These are phyloP conservation scores for Catharus ustulatus DNA, from an alignment of 2,797 vertebrate genomes.

Conservation along the genomic window DNA sequence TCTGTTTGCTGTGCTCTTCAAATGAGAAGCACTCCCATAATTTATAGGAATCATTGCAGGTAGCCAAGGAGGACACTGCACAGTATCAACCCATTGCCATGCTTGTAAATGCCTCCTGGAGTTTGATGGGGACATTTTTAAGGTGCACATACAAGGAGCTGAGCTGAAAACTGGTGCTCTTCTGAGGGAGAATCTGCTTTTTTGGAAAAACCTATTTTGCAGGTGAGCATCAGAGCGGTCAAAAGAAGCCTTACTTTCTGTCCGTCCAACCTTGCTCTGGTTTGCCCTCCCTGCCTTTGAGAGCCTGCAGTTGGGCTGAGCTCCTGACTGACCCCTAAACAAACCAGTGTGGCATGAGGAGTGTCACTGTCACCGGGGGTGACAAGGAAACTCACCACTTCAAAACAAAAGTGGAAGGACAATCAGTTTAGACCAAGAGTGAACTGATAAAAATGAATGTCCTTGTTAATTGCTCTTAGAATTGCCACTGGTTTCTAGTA, in stretches of 20 bases:
- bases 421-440: not conserved
- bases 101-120: not conserved
- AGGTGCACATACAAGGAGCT: not conserved
- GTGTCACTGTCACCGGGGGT: fast-evolving
- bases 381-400: not conserved
- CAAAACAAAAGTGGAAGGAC: not conserved
- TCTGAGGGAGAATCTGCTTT: not conserved
- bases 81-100: fast-evolving
- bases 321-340: not conserved
- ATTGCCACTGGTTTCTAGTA: not conserved
- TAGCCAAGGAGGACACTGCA: not conserved
- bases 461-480: not conserved
- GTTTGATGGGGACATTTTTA: not conserved
- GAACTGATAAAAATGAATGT: not conserved
- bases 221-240: not conserved
- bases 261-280: not conserved
- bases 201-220: not conserved
- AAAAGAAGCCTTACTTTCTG: not conserved
- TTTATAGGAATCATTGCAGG: not conserved
- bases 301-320: not conserved
- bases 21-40: not conserved
- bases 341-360: not conserved
- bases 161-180: not conserved
- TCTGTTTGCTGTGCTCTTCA: not conserved
- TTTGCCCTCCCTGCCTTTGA: not conserved